Base-by-base conservation (phyloP, 2,797 vertebrate species). In the Phoebastria nigripes region DNA sequence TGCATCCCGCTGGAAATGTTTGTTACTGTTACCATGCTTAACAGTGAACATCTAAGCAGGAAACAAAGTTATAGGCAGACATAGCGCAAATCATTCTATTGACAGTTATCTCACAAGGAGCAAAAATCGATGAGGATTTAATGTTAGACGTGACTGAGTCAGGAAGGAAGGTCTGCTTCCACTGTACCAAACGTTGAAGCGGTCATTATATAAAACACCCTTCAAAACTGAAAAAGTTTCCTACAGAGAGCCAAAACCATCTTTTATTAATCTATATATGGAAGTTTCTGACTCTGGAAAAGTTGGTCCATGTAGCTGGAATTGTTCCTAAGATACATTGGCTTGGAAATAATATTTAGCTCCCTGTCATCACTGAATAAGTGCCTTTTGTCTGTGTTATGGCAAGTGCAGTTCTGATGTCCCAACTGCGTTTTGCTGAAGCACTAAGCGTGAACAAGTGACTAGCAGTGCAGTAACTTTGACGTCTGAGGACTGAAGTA, bases 271-370 rank as follows among this genome's bases (percentile, higher is more conserved):
- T 93, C 55, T 91, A 25, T 26, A 15, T 70, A 42, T 69, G 58
- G 65, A 93, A 87, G 46, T 85, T 90, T 90, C 54, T 91, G 72
- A 78, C 49, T 91, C 19, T 95, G 93, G 89, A 96, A 95, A 96
- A 81, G 54, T 80, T 90, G 65, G 78, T 87, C 52, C 3, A 1
- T 63, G 18, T 81, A 86, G 47, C 67, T 97, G 95, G 71, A 95
- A 52, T 88, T 87, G 79, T 89, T 92, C 81, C 62, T 91, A 79
- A 77, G 83, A 79, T 82, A 71, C 11, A 13, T 31, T 84, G 73
- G 80, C 73, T 91, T 82, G 69, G 87, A 92, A 95, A 72, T 63
- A 62, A 15, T 73, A 72, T 69, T 94, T 94, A 82, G 44, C 46
- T 95, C 24, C 59, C 22, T 91, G 82, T 93, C 79, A 82, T 88